Conservation (phyloP, 2,888 invertebrate genomes). For the Ophion obscuratus region DNA sequence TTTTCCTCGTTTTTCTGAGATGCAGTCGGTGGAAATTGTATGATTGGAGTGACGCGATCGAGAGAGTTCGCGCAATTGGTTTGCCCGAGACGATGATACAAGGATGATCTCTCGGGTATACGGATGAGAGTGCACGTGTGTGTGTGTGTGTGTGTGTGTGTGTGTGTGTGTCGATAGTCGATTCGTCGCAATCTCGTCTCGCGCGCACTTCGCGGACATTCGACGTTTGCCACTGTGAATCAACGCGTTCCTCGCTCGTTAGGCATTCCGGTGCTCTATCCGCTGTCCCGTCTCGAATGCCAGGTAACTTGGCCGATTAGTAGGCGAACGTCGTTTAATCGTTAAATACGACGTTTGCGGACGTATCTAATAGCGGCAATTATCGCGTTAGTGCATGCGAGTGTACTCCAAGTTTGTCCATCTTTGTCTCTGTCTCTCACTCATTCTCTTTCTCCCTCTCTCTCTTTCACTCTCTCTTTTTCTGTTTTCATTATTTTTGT, state of each 20-base stretch:
- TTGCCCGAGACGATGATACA: background rate
- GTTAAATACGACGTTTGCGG: conserved; percentile 82
- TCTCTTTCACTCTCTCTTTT: too few relatives aligned
- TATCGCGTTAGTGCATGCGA: conserved; percentile 80
- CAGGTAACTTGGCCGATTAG: conserved; percentile 74
- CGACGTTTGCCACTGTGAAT: conserved; percentile 49
- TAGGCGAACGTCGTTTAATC: conserved; percentile 80
- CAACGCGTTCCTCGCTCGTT: conserved; percentile 49
- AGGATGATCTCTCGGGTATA: conserved; percentile 41
- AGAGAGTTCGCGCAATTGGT: conserved; percentile 19
- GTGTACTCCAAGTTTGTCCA: conserved; percentile 73
- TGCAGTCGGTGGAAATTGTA: conserved; percentile 34
- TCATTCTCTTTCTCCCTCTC: background rate
- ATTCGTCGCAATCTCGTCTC: conserved; percentile 34
- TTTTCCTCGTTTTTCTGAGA: conserved; percentile 26
- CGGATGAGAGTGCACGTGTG: background rate
- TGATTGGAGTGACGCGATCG: conserved; percentile 45
- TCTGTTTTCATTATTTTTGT: too few relatives aligned
- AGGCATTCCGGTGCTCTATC: conserved; percentile 17
- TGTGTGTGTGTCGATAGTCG: conserved; percentile 52
- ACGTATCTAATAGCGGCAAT: conserved; percentile 81
- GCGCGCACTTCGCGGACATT: conserved; percentile 27
- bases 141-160: conserved; percentile 1
- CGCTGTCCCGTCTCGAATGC: conserved; percentile 29
- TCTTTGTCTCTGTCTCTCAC: background rate